Evolutionary conservation across 2,797 vertebrate genomes (phyloP).

Genomic region (Sarcophilus harrisii): DNA sequence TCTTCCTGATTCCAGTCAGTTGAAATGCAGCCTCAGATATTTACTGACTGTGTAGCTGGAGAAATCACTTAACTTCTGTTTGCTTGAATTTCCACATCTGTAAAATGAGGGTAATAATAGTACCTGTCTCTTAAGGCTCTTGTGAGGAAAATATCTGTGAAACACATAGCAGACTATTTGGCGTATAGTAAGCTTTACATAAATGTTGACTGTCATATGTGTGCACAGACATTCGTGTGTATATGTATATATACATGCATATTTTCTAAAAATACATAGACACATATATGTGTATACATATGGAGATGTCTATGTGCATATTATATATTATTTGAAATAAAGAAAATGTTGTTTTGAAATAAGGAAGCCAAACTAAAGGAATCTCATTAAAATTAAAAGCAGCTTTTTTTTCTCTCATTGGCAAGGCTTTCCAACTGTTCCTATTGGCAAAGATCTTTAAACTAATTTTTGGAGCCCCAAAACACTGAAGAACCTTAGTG

Average conservation of each 20-base stretch:
- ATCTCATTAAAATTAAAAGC: neutral
- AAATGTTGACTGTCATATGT: neutral
- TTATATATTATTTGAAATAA: neutral
- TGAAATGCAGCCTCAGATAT: neutral
- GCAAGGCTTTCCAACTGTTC: neutral
- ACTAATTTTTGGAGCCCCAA: neutral
- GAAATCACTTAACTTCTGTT: neutral
- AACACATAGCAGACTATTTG: neutral
- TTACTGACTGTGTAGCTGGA: neutral
- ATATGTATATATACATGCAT: neutral
- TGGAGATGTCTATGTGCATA: neutral
- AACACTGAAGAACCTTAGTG: neutral
- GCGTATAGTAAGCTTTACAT: neutral
- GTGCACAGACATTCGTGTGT: neutral
- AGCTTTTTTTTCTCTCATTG: neutral
- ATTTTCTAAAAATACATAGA: neutral
- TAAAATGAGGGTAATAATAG: neutral
- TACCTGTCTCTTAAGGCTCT: neutral
- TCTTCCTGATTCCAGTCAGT: neutral
- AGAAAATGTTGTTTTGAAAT: neutral
- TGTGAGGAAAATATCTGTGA: neutral
- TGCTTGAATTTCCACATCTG: neutral
- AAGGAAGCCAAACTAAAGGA: neutral
- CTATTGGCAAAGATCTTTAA: neutral
- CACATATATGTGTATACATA: neutral